A percentile compares a stretch with the other conserved stretches of the same genome.
These are phyloP conservation scores for Plebejus melissa DNA, from an alignment of 2,888 invertebrate species.

Conservation along the genomic window DNA sequence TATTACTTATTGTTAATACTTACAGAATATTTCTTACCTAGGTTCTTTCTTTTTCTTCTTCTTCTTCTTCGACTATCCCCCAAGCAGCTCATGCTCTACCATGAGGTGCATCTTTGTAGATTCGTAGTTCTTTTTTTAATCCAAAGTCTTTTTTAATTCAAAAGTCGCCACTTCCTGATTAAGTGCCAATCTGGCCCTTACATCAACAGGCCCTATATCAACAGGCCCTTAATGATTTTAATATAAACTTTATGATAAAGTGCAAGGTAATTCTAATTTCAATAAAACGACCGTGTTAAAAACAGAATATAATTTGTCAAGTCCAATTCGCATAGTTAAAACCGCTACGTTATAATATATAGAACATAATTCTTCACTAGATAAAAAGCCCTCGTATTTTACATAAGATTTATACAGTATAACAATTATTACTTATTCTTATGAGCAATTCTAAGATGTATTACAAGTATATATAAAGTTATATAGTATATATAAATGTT, in stretches of 20 bases:
- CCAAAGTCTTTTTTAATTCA: no score
- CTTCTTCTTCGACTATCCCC: no score
- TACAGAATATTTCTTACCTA: no score
- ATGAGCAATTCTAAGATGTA: constrained; percentile 18
- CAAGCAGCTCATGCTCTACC: no score
- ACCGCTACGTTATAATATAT: constrained; percentile 48
- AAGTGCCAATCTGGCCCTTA: no score
- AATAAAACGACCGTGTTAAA: constrained; percentile 49
- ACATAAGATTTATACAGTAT: constrained; percentile 32
- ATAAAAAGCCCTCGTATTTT: constrained; percentile 32
- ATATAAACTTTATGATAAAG: neutral
- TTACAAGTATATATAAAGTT: neutral
- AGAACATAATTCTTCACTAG: constrained; percentile 39
- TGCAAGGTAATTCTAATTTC: neutral
- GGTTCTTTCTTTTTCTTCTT: no score
- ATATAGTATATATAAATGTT: neutral
- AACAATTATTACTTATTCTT: constrained; percentile 20
- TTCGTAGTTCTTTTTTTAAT: no score
- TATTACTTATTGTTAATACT: no score
- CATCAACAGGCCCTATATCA: no score
- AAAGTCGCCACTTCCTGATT: no score
- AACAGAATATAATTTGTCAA: constrained; percentile 62
- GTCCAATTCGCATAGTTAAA: constrained; percentile 62
- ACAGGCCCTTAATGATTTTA: no score
- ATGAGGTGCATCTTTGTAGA: no score